These are phyloP conservation scores for Rotaria socialis DNA, from an alignment of 2,888 invertebrate genomes.

Conservation along the genomic window DNA sequence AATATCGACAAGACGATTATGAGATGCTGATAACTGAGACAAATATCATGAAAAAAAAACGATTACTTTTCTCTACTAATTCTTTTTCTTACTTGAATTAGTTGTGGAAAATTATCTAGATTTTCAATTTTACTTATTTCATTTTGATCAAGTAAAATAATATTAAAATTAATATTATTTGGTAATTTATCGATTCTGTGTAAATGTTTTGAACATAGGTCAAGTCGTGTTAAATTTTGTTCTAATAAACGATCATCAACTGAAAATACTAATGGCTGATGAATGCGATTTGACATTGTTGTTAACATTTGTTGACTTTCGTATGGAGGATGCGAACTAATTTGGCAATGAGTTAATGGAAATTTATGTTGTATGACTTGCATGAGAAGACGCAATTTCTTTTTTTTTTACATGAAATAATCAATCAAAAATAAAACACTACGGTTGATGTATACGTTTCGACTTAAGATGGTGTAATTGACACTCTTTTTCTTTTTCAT, in stretches of 20 bases:
- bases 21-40: constrained; percentile 74
- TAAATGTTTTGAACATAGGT: not conserved
- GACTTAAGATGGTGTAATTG: not conserved
- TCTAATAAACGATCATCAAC: constrained; percentile 5
- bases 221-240: constrained; percentile 20
- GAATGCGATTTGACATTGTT: not conserved
- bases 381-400: not conserved
- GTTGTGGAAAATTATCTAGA: not conserved
- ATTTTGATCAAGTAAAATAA: not conserved
- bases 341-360: not conserved
- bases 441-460: not conserved
- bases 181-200: not conserved
- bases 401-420: not conserved
- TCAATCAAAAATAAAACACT: not conserved
- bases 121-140: not conserved
- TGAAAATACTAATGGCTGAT: not conserved
- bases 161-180: constrained; percentile 21
- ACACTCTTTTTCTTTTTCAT: not conserved
- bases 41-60: constrained; percentile 47
- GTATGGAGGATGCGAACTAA: not conserved
- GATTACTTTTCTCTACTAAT: not conserved
- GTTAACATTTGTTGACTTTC: not conserved
- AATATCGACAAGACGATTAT: constrained; percentile 81
- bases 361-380: too few relatives aligned
- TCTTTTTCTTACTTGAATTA: constrained; percentile 36